phyloP scores from a whole-genome alignment of 2,797 vertebrate species.

The Podarcis siculus region DNA sequence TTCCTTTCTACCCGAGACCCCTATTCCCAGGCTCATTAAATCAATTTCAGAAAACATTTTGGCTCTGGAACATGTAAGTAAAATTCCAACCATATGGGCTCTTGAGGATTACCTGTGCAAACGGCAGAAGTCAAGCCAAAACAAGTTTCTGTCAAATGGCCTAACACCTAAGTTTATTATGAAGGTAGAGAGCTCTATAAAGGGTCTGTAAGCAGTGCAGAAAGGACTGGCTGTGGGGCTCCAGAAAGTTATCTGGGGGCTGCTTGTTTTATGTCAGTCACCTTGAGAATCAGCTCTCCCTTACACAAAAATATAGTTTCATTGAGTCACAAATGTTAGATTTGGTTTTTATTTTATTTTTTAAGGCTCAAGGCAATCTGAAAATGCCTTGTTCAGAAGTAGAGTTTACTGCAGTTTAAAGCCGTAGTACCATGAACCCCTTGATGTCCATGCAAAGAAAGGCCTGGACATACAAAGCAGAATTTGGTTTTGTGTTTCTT shows the following conservation, averaged over 20 bases:
- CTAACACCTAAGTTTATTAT: slow-evolving; percentile 79
- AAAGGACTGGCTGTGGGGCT: background rate
- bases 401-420: background rate
- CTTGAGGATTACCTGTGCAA: slow-evolving; percentile 68
- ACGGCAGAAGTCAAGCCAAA: slow-evolving; percentile 72
- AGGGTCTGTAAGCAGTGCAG: slow-evolving; percentile 40
- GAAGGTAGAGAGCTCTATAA: slow-evolving; percentile 63
- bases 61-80: slow-evolving; percentile 67
- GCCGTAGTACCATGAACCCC: background rate
- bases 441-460: background rate
- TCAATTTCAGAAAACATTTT: slow-evolving; percentile 69
- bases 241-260: slow-evolving; percentile 7
- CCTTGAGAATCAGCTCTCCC: slow-evolving; percentile 12
- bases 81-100: slow-evolving; percentile 64
- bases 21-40: slow-evolving; percentile 77
- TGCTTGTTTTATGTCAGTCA: slow-evolving; percentile 49
- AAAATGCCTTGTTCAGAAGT: background rate
- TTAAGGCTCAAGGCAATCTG: slow-evolving; percentile 7
- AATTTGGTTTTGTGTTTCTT: background rate
- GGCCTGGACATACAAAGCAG: background rate
- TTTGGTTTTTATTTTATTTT: background rate
- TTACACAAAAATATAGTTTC: background rate
- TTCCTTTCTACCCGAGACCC: slow-evolving; percentile 62
- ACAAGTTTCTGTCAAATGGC: slow-evolving; percentile 77
- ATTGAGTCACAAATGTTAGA: background rate